phyloP scores from a whole-genome alignment of 1,140 invertebrate species.

The Lethocerus indicus region DNA sequence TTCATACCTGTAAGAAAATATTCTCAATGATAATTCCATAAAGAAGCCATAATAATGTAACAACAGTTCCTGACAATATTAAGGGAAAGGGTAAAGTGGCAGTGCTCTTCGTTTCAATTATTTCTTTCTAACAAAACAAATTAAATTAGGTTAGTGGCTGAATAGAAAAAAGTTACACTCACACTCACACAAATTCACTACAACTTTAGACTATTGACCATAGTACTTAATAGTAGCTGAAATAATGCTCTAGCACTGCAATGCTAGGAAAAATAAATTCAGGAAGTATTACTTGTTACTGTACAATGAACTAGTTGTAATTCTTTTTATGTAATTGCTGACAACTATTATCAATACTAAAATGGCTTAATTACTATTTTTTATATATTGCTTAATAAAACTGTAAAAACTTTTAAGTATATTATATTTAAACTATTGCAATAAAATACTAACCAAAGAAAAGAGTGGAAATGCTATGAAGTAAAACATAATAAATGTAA shows the following conservation, averaged over 20 bases:
- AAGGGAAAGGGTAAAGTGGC: conserved; percentile 65
- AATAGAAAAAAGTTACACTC: too few relatives aligned
- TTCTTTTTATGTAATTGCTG: too few relatives aligned
- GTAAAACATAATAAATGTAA: conserved; percentile 44
- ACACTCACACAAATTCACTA: too few relatives aligned
- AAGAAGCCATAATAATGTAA: conserved; percentile 56
- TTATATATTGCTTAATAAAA: background rate
- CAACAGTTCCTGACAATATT: conserved; percentile 57
- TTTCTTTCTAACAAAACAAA: conserved; percentile 35
- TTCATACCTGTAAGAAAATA: conserved; percentile 58
- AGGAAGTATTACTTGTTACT: background rate
- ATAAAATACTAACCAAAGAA: conserved; percentile 37
- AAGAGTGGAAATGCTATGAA: conserved; percentile 52
- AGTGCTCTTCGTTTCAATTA: conserved; percentile 57
- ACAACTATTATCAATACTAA: too few relatives aligned
- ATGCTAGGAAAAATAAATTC: background rate
- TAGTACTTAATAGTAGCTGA: background rate
- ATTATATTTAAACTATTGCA: background rate
- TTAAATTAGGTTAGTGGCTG: conserved; percentile 10
- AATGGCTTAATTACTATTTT: too few relatives aligned
- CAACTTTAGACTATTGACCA: too few relatives aligned
- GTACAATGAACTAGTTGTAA: too few relatives aligned
- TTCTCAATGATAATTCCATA: conserved; percentile 66
- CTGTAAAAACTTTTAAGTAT: background rate
- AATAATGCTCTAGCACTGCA: background rate